Evolutionary conservation across 2,113 vertebrate genomes (phyloP).

Genomic region (Phylloscopus whistleri): DNA sequence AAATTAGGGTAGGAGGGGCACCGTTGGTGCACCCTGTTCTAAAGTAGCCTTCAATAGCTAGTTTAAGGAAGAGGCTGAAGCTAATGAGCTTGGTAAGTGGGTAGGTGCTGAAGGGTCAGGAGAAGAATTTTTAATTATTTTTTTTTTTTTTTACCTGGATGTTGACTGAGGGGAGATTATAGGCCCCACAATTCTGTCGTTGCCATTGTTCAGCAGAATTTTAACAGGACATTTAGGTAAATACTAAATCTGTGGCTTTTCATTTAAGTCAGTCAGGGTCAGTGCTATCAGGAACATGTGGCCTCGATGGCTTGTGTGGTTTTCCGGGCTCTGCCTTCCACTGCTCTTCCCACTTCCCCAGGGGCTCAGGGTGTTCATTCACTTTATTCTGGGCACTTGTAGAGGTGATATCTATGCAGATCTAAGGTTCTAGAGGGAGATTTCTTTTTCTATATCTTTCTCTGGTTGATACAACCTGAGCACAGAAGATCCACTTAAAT

Average conservation of each 20-base stretch:
- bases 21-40: not conserved
- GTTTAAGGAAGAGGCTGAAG: not conserved
- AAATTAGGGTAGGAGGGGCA: not conserved
- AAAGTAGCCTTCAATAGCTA: not conserved
- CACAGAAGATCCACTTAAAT: not conserved
- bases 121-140: not conserved
- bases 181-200: not conserved
- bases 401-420: not conserved
- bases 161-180: not conserved
- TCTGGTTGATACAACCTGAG: not conserved
- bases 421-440: not conserved
- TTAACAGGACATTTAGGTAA: not conserved
- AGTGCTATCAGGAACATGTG: not conserved
- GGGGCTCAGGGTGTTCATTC: not conserved
- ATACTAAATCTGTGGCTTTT: not conserved
- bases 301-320: not conserved
- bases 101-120: not conserved
- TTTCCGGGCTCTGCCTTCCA: accelerated
- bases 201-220: not conserved
- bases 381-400: not conserved
- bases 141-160: not conserved
- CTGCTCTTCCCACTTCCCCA: not conserved
- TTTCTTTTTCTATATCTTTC: not conserved
- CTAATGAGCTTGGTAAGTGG: not conserved
- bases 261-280: not conserved